Percentiles rank a stretch among this genome's conserved stretches.
Evolutionary conservation across 2,888 invertebrate species (phyloP).

Genomic region (Brachycybe producta): DNA sequence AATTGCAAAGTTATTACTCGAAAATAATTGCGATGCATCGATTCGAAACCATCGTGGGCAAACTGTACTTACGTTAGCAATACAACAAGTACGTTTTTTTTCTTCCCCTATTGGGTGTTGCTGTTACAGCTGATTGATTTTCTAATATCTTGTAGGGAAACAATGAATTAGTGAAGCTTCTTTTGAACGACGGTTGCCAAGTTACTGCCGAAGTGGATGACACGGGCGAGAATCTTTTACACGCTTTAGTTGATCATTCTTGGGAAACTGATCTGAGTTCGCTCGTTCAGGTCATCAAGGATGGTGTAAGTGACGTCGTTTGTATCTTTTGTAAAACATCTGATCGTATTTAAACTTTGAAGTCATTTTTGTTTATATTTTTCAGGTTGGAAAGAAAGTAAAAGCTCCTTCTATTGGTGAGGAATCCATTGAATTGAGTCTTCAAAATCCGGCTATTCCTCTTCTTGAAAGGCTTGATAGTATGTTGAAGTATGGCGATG

Average conservation of each 20-base stretch:
- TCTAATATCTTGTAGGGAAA: constrained; percentile 25
- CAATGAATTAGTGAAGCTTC: constrained; percentile 29
- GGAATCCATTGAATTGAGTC: constrained; percentile 16
- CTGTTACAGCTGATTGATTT: background rate
- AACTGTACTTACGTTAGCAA: constrained; percentile 33
- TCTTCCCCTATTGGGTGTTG: background rate
- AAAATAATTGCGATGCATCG: constrained; percentile 32
- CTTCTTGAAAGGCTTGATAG: constrained; percentile 17
- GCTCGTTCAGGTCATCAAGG: constrained; percentile 21
- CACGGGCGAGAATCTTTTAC: constrained; percentile 32
- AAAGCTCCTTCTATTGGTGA: constrained; percentile 14
- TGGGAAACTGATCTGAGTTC: constrained; percentile 23
- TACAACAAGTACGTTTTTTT: constrained; percentile 23
- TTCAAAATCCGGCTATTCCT: constrained; percentile 19
- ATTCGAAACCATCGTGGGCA: constrained; percentile 30
- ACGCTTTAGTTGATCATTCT: constrained; percentile 33
- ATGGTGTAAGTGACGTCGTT: constrained; percentile 14
- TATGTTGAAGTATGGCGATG: constrained; percentile 17
- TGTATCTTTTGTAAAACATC: too few species aligned
- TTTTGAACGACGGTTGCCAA: constrained; percentile 31
- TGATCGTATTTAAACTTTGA: background rate
- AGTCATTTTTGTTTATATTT: constrained; percentile 6
- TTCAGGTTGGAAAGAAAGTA: constrained; percentile 18
- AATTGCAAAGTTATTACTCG: constrained; percentile 31
- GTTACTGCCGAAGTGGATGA: constrained; percentile 31